Conservation (phyloP, 1,140 invertebrate species). For the Microvelia longipes region DNA sequence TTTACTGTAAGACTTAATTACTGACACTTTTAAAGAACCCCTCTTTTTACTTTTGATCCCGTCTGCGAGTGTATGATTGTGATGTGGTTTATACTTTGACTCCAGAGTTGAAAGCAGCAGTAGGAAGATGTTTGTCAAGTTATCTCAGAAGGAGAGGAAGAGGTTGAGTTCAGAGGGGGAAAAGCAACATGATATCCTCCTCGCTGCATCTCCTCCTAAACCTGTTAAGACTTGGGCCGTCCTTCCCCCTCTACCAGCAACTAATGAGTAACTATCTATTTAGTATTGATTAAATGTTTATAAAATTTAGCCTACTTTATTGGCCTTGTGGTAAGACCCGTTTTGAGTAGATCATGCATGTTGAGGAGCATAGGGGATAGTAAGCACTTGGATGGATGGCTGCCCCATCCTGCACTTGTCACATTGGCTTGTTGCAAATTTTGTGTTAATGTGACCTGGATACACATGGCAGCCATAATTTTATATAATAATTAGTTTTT, state of each 20-base stretch:
- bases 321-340: background rate
- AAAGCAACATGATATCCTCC: conserved; percentile 20
- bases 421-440: no score
- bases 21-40: no score
- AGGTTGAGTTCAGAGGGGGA: conserved; percentile 31
- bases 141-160: conserved; percentile 46
- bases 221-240: conserved; percentile 1
- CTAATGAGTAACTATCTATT: background rate
- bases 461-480: no score
- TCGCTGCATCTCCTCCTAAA: background rate
- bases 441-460: no score
- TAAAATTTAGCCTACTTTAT: background rate
- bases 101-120: no score
- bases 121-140: conserved; percentile 23
- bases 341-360: no score
- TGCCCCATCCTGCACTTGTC: no score
- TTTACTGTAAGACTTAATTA: no score
- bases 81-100: background rate
- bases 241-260: background rate
- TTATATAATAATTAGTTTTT: no score
- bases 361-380: no score
- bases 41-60: no score
- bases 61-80: background rate
- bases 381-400: no score
- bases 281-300: background rate